phyloP scores from a whole-genome alignment of 1,140 invertebrate genomes.

The Leucophenga varia region DNA sequence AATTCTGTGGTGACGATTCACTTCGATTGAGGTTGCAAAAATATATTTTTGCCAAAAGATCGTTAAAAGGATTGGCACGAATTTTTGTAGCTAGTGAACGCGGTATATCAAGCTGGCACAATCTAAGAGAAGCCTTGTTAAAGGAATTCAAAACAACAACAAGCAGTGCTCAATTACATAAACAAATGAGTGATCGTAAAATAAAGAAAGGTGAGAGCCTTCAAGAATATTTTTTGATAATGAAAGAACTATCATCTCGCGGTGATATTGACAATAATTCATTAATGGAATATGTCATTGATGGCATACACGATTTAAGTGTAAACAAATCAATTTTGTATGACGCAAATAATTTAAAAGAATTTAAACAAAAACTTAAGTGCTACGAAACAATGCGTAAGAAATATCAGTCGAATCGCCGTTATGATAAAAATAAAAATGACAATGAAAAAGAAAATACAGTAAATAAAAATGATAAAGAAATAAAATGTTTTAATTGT shows the following conservation, averaged over 20 bases:
- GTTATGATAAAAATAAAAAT: background rate
- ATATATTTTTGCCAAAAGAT: slow-evolving; percentile 3
- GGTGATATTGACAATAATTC: slow-evolving; percentile 7
- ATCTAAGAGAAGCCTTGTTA: background rate
- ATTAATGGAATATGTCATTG: slow-evolving; percentile 9
- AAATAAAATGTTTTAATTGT: slow-evolving; percentile 5
- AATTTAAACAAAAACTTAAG: slow-evolving; percentile 8
- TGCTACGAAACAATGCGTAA: background rate
- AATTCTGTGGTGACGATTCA: slow-evolving; percentile 1
- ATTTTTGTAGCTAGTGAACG: background rate
- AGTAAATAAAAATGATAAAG: too few relatives aligned
- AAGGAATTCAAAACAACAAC: background rate
- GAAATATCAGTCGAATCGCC: background rate
- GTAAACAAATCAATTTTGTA: slow-evolving; percentile 8
- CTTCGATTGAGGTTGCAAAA: slow-evolving; percentile 3
- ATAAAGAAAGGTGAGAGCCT: slow-evolving; percentile 3
- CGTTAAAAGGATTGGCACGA: background rate
- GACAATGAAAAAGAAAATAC: slow-evolving; percentile 1
- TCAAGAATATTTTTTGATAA: slow-evolving; percentile 6
- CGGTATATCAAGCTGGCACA: background rate
- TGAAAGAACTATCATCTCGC: slow-evolving; percentile 6
- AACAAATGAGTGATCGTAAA: background rate
- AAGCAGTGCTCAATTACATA: slow-evolving; percentile 5
- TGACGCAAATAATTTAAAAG: background rate
- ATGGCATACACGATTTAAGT: slow-evolving; percentile 2